These are phyloP conservation scores for Pseudomugil gertrudae DNA, from an alignment of 2,797 vertebrate species.

Conservation along the genomic window DNA sequence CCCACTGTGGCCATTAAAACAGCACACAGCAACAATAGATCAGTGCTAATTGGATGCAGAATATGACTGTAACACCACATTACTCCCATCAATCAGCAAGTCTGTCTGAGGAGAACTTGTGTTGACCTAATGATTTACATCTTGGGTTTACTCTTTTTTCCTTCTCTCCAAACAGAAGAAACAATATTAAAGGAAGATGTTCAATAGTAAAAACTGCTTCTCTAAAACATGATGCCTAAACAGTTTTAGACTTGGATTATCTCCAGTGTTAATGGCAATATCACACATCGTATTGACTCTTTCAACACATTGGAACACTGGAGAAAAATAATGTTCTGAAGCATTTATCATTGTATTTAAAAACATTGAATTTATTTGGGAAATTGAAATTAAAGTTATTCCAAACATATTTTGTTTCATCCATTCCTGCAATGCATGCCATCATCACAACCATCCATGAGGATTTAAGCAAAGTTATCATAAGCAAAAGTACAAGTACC, in stretches of 20 bases:
- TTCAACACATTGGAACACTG: not conserved
- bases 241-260: not conserved
- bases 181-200: constrained; percentile 25
- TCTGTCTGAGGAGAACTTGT: constrained; percentile 78
- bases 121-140: constrained; percentile 80
- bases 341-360: not conserved
- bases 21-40: constrained; percentile 86
- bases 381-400: too few species aligned
- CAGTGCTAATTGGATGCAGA: constrained; percentile 92
- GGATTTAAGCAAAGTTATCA: too few species aligned
- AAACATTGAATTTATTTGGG: too few species aligned
- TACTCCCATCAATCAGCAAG: constrained; percentile 84
- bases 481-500: too few species aligned
- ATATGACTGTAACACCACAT: constrained; percentile 85
- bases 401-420: too few species aligned
- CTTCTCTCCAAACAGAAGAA: not conserved
- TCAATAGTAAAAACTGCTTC: constrained; percentile 17
- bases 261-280: not conserved
- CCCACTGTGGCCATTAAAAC: constrained; percentile 90
- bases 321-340: not conserved
- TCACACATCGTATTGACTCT: not conserved
- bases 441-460: too few species aligned
- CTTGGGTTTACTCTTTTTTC: not conserved
- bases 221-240: constrained; percentile 16
- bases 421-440: too few species aligned